Evolutionary conservation across 1,140 invertebrate genomes (phyloP).

Genomic region (Adoxophyes honmai): DNA sequence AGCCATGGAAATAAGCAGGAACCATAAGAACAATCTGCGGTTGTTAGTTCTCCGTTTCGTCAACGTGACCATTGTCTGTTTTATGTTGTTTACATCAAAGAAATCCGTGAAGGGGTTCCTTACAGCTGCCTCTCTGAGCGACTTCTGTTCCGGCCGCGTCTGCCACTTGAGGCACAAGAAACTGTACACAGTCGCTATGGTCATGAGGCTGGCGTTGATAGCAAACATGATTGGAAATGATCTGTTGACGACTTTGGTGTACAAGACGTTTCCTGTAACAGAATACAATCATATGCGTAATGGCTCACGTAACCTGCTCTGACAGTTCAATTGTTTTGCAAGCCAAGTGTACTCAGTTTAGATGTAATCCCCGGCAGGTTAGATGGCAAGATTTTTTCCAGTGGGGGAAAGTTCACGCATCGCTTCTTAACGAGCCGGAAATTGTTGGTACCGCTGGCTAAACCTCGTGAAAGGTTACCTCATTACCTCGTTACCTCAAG

Average conservation of each 20-base stretch:
- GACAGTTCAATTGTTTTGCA: too few relatives aligned
- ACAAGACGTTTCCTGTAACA: slow-evolving; percentile 56
- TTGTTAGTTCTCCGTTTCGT: slow-evolving; percentile 75
- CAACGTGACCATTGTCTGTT: slow-evolving; percentile 79
- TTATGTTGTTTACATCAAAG: slow-evolving; percentile 82
- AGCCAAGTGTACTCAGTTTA: too few relatives aligned
- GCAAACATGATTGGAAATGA: slow-evolving; percentile 85
- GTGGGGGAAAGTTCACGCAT: too few relatives aligned
- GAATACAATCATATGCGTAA: slow-evolving; percentile 4
- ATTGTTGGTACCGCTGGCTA: too few relatives aligned
- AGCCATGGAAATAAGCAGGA: slow-evolving; percentile 83
- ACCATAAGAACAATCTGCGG: slow-evolving; percentile 79
- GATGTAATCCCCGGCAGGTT: too few relatives aligned
- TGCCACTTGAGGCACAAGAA: slow-evolving; percentile 80
- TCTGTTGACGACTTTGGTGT: slow-evolving; percentile 63
- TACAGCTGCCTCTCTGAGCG: slow-evolving; percentile 74
- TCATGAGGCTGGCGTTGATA: slow-evolving; percentile 81
- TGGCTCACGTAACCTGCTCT: too few relatives aligned
- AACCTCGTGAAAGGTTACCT: too few relatives aligned
- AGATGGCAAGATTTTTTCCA: too few relatives aligned
- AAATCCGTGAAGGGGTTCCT: slow-evolving; percentile 82
- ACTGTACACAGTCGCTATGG: slow-evolving; percentile 80
- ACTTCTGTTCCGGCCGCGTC: slow-evolving; percentile 79
- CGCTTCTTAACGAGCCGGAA: too few relatives aligned
- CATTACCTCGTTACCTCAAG: too few relatives aligned